Evolutionary conservation across 2,797 vertebrate species (phyloP), one percentile per base, ranked within the genome.

Genomic region (Tadarida brasiliensis): DNA sequence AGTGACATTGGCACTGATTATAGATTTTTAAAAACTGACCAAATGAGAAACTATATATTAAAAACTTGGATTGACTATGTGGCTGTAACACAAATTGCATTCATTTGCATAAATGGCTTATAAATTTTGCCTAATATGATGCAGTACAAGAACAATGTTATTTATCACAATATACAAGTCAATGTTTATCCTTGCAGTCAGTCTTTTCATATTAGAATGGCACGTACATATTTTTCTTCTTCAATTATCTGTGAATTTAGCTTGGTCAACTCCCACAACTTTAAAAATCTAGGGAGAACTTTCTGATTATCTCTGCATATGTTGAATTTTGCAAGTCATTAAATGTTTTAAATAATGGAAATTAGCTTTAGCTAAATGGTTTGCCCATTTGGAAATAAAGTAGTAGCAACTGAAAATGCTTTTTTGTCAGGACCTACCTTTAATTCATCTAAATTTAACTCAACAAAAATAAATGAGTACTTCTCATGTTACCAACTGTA

Each of bases 191-290:
- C 24, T 76, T 56, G 22, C 68, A 59, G 26, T 91, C 51, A 90
- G 10, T 65, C 54, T 88, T 68, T 24, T 74, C 73, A 24, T 77
- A 28, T 39, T 77, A 67, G 57, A 91, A 82, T 28, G 61, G 39
- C n/a, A 73, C 11, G 57, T 5, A 49, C 7, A 59, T 24, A 20
- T 70, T 54, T 86, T 68, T 68, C 22, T 92, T 74, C 30, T 87
- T 91, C 30, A 82, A 47, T 61, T 61, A 78, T 92, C 56, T 80
- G 9, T 87, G 11, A 49, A 22, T 89, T 76, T 71, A 87, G 20
- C 49, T 84, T 78, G 30, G 10, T 78, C 77, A 90, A n/a, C 24
- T 80, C 16, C 93, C 22, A 93, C 19, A 91, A 61, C 56, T 89
- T 95, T 63, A 90, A 82, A 89, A 65, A 78, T 30, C 30, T 73